Base-by-base conservation (phyloP, 2,888 invertebrate genomes). In the Cremastinae sp. region DNA sequence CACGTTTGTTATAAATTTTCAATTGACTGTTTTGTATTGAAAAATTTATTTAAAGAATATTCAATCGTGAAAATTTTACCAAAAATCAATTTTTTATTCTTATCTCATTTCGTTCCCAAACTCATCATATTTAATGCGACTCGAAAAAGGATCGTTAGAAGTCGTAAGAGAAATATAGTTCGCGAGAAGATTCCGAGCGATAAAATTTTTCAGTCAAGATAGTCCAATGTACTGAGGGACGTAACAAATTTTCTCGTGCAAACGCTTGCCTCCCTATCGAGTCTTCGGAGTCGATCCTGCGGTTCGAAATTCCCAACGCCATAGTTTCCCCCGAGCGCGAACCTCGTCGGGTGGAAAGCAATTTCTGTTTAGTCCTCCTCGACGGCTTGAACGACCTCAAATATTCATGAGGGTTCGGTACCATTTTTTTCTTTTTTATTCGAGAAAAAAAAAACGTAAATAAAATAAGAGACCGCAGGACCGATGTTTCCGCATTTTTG, bases 401-500 rank as follows among this genome's bases (percentile, higher is more conserved):
- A 18, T 56, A 68, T 68, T 74, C 68, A 62, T 12, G 68, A 74
- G 65, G 55, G 20, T 22, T 55, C 51, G n/a, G 18, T 1, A 9
- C 28, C 47, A 59, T 55, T 68, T 62, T 5, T 28, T 28, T 28
- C 28, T 28, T 28, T 28, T 28, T 28, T 28, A 28, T 28, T 28
- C 28, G 37, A 49, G 12, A 14, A 51, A 39, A 69, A 49, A 14
- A 39, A 7, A 59, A n/a, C n/a, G n/a, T n/a, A n/a, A n/a, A n/a
- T n/a, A 28, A 28, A 28, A 28, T 28, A 3, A 28, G 28, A 28
- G 2, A 28, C 28, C 45, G 22, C 12, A n/a, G 7, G 16, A 39
- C 7, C 37, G 41, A 37, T 49, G 7, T 43, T 69, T 12, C 22
- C 41, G 59, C 28, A 28, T 28, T 28, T 28, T 28, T 28, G 28